Evolutionary conservation across 2,113 vertebrate species (phyloP).

Genomic region (Pontoporia blainvillei): DNA sequence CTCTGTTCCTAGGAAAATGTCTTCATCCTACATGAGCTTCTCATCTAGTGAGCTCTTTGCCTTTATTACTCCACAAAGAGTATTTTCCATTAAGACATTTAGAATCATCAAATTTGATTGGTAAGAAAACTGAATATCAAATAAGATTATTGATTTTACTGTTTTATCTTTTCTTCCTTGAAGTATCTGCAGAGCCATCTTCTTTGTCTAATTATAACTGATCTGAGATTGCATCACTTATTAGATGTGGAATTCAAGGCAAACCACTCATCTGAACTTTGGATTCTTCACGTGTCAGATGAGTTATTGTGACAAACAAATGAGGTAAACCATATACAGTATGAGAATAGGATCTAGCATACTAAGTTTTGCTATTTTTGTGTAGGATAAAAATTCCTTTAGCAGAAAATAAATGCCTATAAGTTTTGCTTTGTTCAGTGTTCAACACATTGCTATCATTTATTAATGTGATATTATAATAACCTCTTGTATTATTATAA

Average conservation of each 20-base stretch:
- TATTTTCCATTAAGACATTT: not conserved
- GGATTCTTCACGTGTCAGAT: not conserved
- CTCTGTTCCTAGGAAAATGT: not conserved
- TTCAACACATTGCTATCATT: conserved; percentile 30
- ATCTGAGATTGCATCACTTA: too few relatives aligned
- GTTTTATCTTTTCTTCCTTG: not conserved
- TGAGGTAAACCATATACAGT: not conserved
- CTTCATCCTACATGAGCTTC: not conserved
- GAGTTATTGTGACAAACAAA: not conserved
- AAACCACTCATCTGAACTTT: not conserved
- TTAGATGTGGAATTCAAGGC: not conserved
- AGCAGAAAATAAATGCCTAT: not conserved
- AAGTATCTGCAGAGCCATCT: not conserved
- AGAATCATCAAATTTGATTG: not conserved
- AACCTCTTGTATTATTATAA: conserved; percentile 48
- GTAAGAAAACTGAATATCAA: not conserved
- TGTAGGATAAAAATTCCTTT: not conserved
- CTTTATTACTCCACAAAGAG: not conserved
- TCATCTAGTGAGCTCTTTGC: not conserved
- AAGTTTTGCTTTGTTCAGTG: not conserved
- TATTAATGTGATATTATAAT: conserved; percentile 56
- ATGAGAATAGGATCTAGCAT: not conserved
- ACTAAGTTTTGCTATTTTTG: not conserved
- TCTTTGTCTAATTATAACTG: not conserved
- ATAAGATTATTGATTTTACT: not conserved